These are phyloP conservation scores for Neria commutata DNA, from an alignment of 2,888 invertebrate species.

Conservation along the genomic window DNA sequence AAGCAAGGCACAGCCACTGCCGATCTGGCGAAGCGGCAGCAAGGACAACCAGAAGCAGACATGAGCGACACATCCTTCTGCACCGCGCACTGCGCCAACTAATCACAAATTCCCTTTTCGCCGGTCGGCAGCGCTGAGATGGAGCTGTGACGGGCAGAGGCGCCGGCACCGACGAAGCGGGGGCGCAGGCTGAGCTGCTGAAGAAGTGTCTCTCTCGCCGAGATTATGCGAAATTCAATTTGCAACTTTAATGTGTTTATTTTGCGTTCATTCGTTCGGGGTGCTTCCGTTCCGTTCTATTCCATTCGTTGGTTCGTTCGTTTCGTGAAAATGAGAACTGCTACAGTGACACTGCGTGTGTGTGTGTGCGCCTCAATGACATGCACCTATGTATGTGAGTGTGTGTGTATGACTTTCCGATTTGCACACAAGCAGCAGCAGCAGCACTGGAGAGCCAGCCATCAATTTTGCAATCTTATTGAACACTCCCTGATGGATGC, in stretches of 20 bases:
- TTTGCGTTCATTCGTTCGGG: too few relatives aligned
- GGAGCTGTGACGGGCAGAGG: slow-evolving; percentile 13
- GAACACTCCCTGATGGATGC: slow-evolving; percentile 22
- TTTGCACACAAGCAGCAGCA: slow-evolving; percentile 1
- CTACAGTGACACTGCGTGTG: slow-evolving; percentile 21
- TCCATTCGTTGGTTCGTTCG: too few relatives aligned
- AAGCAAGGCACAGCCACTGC: not conserved
- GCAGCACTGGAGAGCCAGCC: slow-evolving; percentile 42
- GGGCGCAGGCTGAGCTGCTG: slow-evolving; percentile 14
- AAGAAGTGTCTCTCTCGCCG: slow-evolving; percentile 27
- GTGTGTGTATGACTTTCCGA: slow-evolving; percentile 7
- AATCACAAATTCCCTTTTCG: slow-evolving; percentile 49
- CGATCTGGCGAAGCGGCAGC: not conserved
- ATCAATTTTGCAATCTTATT: slow-evolving; percentile 57
- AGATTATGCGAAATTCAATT: slow-evolving; percentile 59
- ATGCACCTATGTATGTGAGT: not conserved
- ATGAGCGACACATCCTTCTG: not conserved
- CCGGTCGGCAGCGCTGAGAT: slow-evolving; percentile 28
- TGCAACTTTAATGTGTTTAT: slow-evolving; percentile 60
- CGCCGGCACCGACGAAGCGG: not conserved
- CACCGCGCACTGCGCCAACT: slow-evolving; percentile 28
- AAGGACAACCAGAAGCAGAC: not conserved
- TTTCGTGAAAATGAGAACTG: slow-evolving; percentile 51
- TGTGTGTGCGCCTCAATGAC: too few relatives aligned
- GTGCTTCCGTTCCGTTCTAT: too few relatives aligned